Base-by-base conservation (phyloP, 2,113 vertebrate genomes). In the Benitochromis conjunctus region DNA sequence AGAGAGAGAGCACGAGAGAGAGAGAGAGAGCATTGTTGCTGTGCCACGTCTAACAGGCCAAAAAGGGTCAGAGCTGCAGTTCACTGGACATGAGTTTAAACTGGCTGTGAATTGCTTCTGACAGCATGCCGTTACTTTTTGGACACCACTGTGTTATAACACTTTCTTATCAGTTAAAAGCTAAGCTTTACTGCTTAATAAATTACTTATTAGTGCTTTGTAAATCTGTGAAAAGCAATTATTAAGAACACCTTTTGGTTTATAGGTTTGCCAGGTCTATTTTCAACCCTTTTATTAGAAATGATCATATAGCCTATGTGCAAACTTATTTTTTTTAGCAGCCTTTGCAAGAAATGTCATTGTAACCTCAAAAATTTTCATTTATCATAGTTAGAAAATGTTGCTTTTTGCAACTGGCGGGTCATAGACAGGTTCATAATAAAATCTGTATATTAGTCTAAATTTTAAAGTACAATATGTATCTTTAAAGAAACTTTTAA, bases 1-100 rank as follows among this genome's bases (percentile, higher is more conserved):
- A 58, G 64, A 76, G 6, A 51, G 46, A 48, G 46, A 48, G 5
- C n/a, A n/a, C 76, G 79, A 78, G 66, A 38, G 46, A 53, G 64
- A 76, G 84, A 58, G 78, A 81, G 74, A 57, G 81, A 51, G 87
- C 89, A 94, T 95, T 95, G 95, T 95, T 95, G 88, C 82, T 78
- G 79, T 95, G 96, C 95, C 95, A 96, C 94, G 94, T 96, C 93
- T 87, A 38, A 91, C 71, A 88, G 84, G 93, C 88, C 86, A 56
- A 56, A 56, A 54, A 91, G 80, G 94, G 94, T 96, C 95, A 54
- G 46, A 81, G 55, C 58, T 55, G 56, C 54, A 9, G 16, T 12
- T 77, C 55, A 46, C 77, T 48, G 58, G 78, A 83, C 87, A 48
- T 57, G 29, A 81, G 24, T 21, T 79, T 10, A 58, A 34, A 58